Base-by-base conservation (phyloP, 1,140 invertebrate species). In the Drosophila busckii region DNA sequence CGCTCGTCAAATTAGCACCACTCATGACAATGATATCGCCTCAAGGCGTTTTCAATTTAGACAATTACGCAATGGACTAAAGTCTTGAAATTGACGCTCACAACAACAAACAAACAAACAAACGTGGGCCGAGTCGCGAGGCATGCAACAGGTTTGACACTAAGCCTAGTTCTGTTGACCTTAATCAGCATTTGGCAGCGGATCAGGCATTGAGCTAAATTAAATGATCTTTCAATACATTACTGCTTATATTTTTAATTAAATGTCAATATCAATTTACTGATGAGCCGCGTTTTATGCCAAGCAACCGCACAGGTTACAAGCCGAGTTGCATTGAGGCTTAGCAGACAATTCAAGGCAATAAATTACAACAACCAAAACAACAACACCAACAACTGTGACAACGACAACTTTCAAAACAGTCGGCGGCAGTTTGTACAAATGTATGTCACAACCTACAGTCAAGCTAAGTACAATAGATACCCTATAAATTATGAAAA, bases 21-120 rank as follows among this genome's bases (percentile, higher is more conserved):
- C n/a, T n/a, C 71, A 68, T 71, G 67, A 35, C 59, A 73, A 69
- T 80, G 75, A 80, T 80, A 82, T 75, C 69, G 59, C 60, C 75
- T 75, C 75, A 82, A 82, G 75, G 75, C 69, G 61, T 29, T 82
- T 82, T 82, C 75, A 82, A 82, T 82, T 82, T 65, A 82, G 58
- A 34, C 75, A 82, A 82, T 82, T 82, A 63, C 69, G 65, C 64
- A 82, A 68, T 45, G 41, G 46, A 40, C 46, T 46, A n/a, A 16
- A 31, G 42, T 42, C 31, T 26, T 60, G 46, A 16, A 45, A 46
- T 34, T 53, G 56, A 42, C 25, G 26, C 35, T n/a, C n/a, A n/a
- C n/a, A n/a, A n/a, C n/a, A n/a, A n/a, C n/a, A n/a, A n/a, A n/a
- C n/a, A n/a, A n/a, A n/a, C n/a, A n/a, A n/a, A n/a, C n/a, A n/a